Percentiles rank a stretch among this genome's conserved stretches.
phyloP scores from a whole-genome alignment of 2,113 vertebrate genomes.

The Petrocephalus microphthalmus region DNA sequence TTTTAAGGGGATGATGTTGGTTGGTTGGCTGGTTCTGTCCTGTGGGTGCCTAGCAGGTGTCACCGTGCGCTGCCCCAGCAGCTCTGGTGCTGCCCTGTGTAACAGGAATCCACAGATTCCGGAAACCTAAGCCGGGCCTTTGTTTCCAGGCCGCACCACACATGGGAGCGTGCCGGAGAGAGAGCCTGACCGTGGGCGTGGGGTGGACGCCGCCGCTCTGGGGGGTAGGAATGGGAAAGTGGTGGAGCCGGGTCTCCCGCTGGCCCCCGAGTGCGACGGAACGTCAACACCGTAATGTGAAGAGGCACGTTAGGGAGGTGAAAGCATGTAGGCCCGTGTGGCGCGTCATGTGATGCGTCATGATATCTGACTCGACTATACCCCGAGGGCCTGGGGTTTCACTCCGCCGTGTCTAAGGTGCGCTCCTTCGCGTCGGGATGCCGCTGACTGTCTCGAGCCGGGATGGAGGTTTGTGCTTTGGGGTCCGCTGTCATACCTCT shows the following conservation, averaged over 20 bases:
- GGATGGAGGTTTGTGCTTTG: neutral
- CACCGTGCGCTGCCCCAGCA: neutral
- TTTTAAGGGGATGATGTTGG: neutral
- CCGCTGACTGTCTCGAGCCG: neutral
- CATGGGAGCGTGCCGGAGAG: neutral
- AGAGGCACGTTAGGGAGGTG: neutral
- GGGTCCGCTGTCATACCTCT: neutral
- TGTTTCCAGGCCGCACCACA: neutral
- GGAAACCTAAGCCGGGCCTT: neutral
- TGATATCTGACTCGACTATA: neutral
- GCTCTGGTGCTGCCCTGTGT: neutral
- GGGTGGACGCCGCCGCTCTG: neutral
- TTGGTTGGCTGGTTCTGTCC: neutral
- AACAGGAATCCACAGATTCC: neutral
- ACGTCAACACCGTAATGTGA: neutral
- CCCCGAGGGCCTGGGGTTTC: neutral
- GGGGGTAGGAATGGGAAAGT: neutral
- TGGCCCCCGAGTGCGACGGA: neutral
- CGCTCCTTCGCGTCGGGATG: neutral
- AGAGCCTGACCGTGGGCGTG: neutral
- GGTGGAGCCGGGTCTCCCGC: neutral
- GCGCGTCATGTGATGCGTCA: neutral
- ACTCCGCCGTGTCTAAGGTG: neutral
- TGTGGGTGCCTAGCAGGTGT: neutral
- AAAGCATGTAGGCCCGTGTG: neutral